Percentiles rank a stretch among this genome's conserved stretches.
These are phyloP conservation scores for Macroteleia sp. DNA, from an alignment of 2,888 invertebrate species.

Conservation along the genomic window DNA sequence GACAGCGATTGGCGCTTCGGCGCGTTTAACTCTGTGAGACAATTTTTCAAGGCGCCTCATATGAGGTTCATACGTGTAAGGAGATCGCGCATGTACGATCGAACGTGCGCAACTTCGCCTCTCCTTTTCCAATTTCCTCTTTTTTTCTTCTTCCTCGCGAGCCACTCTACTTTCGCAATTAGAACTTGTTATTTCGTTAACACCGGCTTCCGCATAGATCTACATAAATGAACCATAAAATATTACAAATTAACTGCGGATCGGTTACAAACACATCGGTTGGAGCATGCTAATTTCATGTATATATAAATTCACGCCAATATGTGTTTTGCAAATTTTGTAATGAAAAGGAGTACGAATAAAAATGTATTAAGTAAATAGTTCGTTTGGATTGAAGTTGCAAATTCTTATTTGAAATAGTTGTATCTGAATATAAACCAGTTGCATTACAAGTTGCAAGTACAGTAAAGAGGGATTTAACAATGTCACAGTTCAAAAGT, in stretches of 20 bases:
- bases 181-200: conserved; percentile 81
- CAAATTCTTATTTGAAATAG: not conserved
- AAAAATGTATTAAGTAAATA: conserved; percentile 3
- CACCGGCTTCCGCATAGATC: conserved; percentile 73
- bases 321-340: conserved; percentile 3
- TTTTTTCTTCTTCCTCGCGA: conserved; percentile 57
- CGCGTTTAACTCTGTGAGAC: conserved; percentile 30
- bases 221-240: conserved; percentile 37
- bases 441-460: conserved; percentile 8
- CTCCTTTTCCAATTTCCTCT: conserved; percentile 59
- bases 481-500: conserved; percentile 45
- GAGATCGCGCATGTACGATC: not conserved
- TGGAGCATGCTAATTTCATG: conserved; percentile 10
- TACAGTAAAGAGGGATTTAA: conserved; percentile 21
- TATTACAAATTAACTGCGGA: conserved; percentile 26
- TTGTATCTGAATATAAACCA: conserved; percentile 10
- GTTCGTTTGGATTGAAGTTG: not conserved
- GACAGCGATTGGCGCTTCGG: conserved; percentile 38
- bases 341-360: not conserved
- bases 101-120: conserved; percentile 34
- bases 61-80: not conserved
- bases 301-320: conserved; percentile 5
- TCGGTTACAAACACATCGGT: conserved; percentile 30
- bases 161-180: conserved; percentile 77
- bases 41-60: conserved; percentile 47